Conservation (phyloP, 2,113 vertebrate genomes). For the Guaruba guarouba region DNA sequence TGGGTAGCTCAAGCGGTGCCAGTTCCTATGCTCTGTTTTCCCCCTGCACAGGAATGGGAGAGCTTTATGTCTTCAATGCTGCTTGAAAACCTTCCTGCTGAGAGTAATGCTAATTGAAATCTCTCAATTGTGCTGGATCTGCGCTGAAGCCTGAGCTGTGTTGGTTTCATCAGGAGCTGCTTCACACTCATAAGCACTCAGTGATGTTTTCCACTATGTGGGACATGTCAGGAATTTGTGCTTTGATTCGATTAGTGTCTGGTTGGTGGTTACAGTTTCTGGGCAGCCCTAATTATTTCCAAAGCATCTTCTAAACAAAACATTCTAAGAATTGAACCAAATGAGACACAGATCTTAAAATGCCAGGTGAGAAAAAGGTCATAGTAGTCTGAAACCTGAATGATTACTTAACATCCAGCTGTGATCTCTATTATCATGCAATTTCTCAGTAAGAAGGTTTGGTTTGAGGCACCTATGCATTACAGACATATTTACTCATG, state of each 20-base stretch:
- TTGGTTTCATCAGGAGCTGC: not conserved
- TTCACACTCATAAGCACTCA: not conserved
- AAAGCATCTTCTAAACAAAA: not conserved
- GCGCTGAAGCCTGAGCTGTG: not conserved
- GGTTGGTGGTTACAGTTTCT: not conserved
- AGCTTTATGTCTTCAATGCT: not conserved
- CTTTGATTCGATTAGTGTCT: not conserved
- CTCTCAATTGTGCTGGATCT: not conserved
- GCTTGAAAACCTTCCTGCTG: not conserved
- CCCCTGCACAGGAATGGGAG: not conserved
- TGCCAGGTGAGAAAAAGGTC: not conserved
- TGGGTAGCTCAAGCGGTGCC: not conserved
- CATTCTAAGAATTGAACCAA: not conserved
- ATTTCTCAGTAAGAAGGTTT: not conserved
- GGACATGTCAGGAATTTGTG: not conserved
- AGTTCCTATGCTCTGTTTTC: not conserved
- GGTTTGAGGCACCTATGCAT: not conserved
- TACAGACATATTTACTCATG: not conserved
- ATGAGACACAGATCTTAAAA: not conserved
- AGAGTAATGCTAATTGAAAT: not conserved
- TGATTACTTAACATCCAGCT: not conserved
- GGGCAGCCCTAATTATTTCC: not conserved
- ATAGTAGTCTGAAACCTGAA: not conserved
- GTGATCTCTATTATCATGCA: not conserved
- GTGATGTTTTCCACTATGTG: fast-evolving